Evolutionary conservation across 2,888 invertebrate species (phyloP).

Genomic region (Nephrotoma appendiculata): DNA sequence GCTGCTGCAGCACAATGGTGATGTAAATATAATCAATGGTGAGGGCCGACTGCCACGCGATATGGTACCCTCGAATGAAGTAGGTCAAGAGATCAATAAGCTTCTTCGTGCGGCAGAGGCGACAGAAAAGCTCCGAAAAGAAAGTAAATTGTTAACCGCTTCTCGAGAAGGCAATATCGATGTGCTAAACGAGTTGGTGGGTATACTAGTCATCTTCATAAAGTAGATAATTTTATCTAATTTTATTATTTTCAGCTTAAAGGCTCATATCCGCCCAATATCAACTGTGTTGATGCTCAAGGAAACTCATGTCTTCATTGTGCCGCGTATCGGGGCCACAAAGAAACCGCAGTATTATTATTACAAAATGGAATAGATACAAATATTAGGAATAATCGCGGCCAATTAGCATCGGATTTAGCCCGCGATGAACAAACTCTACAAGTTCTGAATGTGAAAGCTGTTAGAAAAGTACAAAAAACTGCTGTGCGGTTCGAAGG

Average conservation of each 20-base stretch:
- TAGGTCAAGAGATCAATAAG: conserved; percentile 32
- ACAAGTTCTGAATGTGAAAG: conserved; percentile 46
- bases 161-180: conserved; percentile 44
- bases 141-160: conserved; percentile 41
- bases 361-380: conserved; percentile 52
- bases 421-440: conserved; percentile 46
- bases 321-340: conserved; percentile 48
- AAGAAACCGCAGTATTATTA: conserved; percentile 44
- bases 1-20: conserved; percentile 44
- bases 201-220: conserved; percentile 7
- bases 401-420: conserved; percentile 45
- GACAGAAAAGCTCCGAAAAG: conserved; percentile 39
- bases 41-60: conserved; percentile 45
- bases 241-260: conserved; percentile 34
- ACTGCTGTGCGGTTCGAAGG: conserved; percentile 47
- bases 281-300: conserved; percentile 46
- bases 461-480: conserved; percentile 42
- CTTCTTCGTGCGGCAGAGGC: conserved; percentile 44
- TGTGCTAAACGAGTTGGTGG: conserved; percentile 40
- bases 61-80: conserved; percentile 40
- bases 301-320: conserved; percentile 53
- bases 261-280: conserved; percentile 39
- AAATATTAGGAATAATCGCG: conserved; percentile 42
- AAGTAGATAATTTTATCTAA: background rate
- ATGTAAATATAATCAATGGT: conserved; percentile 47